Evolutionary conservation across 2,888 invertebrate genomes (phyloP), one percentile per base, ranked within the genome.

Genomic region (Sphecodes monilicornis): DNA sequence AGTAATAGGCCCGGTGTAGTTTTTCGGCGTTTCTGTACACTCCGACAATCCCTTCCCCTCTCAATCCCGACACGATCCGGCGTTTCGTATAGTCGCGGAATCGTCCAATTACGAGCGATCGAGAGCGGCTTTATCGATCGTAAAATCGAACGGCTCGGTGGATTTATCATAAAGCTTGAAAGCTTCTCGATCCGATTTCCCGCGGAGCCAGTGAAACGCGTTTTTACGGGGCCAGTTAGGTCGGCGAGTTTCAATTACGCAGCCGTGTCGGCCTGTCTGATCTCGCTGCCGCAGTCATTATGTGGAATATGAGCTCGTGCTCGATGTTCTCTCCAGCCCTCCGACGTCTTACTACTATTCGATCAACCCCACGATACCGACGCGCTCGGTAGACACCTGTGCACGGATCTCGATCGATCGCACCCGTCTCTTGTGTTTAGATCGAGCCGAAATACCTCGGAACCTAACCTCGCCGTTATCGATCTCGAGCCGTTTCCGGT

Each of bases 171-270:
- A 57, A 64, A 32, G 64, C 64, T 64, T 36, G 76, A 32, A 29
- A 76, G 68, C 72, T 57, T 77, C 77, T 74, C 43, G 73, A 54
- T 69, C 68, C 86, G 88, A 85, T 88, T 88, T 88, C 87, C 84
- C 88, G 88, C 60, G 71, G 74, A 77, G 78, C 46, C 16, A 43
- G 43, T 77, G 57, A 60, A 70, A 74, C 39, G 69, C 72, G 75
- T 84, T 86, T 86, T 88, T 86, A 79, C 78, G 76, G 39, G 73
- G 76, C 73, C 81, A 77, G 80, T 84, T 77, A 84, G 80, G 66
- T 85, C 88, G 90, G 89, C 91, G 91, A 91, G 90, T 94, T 94
- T 93, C 93, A 93, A 93, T 94, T 93, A 93, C 93, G 90, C 88
- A 91, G 88, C 91, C 90, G 84, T 89, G 88, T 92, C 90, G 90